Evolutionary conservation across 1,140 invertebrate species (phyloP), one percentile per base, ranked within the genome.

Genomic region (Drosophila serrata): DNA sequence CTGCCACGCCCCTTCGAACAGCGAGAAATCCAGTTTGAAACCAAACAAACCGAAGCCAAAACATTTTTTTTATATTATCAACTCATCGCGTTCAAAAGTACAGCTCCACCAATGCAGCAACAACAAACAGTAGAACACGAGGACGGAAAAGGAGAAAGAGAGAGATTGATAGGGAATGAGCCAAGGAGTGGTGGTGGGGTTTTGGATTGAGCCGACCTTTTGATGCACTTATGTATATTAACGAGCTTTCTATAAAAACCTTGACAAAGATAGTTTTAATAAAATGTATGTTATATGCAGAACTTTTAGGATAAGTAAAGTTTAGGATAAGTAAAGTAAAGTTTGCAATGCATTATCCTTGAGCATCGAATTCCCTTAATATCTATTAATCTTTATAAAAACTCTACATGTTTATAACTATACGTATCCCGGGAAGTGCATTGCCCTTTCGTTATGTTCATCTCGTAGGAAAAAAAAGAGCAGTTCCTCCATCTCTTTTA

Each of bases 21-120:
- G 63, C 74, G 33, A 51, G 42, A 57, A 87, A 87, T 87, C 82
- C 82, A 87, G 82, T 88, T 87, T 88, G 63, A 57, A 58, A 67
- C 79, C 86, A 84, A 87, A 65, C 84, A 82, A 82, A 88, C 79
- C 80, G 62, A 79, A 88, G 62, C 75, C 84, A 48, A 79, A 79
- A 76, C 69, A 79, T 68, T 70, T 79, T 79, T 86, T 81, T 63
- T 46, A 80, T 81, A 75, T 72, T 68, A 86, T 86, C 84, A 79
- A 57, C 75, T 64, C 79, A 75, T 72, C 75, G 65, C 58, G 59
- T 57, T 73, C 56, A 82, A 86, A 87, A 87, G 82, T 87, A 87
- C 82, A 87, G 82, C 82, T 84, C 85, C 84, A 88, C 74, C 80
- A 45, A 58, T 51, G 33, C 61, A 72, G 48, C 73, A 81, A 72